Evolutionary conservation across 2,888 invertebrate species (phyloP), one percentile per base, ranked within the genome.

Genomic region (Noctua pronuba): DNA sequence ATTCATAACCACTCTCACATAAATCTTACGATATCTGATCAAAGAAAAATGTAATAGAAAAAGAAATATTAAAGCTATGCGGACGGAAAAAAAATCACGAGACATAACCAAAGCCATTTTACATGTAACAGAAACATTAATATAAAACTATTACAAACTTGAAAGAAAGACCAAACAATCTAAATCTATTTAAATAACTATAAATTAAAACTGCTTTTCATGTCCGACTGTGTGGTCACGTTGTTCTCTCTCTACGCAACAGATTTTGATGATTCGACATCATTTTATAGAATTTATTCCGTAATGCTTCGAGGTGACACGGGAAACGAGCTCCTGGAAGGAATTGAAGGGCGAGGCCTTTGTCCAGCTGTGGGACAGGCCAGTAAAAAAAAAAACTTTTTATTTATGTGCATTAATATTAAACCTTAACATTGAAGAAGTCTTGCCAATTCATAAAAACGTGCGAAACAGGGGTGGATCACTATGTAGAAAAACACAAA

Each of bases 1-100:
- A 72, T 79, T 60, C 35, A 83, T 65, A 65, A 58, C 31, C 38
- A 38, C 18, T 16, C 5, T 7, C 5, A 58, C 49, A 79, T 68
- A 84, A 60, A 78, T 80, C 55, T 68, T 10, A 52, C 16, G 3
- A 64, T 71, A 52, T 67, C 52, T 35, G 79, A 84, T 79, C 84
- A 84, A 81, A 81, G 80, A 79, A 79, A 31, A 16, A 21, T 46
- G 46, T 60, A 13, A 16, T 18, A 65, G 46, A 38, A 66, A 66
- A 44, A 44, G n/a, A 2, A 24, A 62, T 28, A 16, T 44, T 21
- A 35, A 52, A 58, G 35, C 35, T 62, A 28, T 31, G 55, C n/a
- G 31, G 69, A 3, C 11, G 24, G 73, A 21, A 78, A 73, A 62
- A 35, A 80, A 18, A 35, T 31, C 21, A 8, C 11, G 16, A 38